Conservation (phyloP, 1,140 invertebrate genomes). For the Drosophila lini region DNA sequence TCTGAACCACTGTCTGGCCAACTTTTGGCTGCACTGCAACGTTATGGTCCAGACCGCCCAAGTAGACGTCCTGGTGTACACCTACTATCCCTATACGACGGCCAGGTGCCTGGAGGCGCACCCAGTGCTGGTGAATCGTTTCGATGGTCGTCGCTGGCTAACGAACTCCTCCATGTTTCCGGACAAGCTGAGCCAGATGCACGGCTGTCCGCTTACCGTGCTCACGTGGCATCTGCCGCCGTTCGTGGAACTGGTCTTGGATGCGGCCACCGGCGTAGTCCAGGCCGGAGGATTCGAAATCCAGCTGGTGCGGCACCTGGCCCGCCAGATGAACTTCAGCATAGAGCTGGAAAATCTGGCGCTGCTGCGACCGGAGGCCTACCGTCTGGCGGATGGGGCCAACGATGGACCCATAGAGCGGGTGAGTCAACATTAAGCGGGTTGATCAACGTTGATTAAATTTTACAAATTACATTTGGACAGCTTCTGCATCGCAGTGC, state of each 20-base stretch:
- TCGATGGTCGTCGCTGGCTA: constrained; percentile 50
- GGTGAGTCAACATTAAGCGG: constrained; percentile 13
- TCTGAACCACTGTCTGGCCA: constrained; percentile 58
- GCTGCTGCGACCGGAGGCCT: constrained; percentile 19
- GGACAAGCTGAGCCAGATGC: constrained; percentile 61
- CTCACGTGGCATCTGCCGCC: constrained; percentile 69
- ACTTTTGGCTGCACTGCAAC: constrained; percentile 75
- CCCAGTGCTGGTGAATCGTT: constrained; percentile 59
- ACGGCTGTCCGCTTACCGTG: constrained; percentile 54
- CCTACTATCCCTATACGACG: constrained; percentile 61
- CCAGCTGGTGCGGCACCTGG: constrained; percentile 52
- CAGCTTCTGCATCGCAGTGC: constrained; percentile 33
- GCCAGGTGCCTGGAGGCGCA: constrained; percentile 39
- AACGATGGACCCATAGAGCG: constrained; percentile 47
- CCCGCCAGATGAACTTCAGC: constrained; percentile 54
- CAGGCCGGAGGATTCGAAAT: constrained; percentile 61
- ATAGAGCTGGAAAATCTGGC: constrained; percentile 34
- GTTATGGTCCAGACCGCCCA: constrained; percentile 70
- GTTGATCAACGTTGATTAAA: no score
- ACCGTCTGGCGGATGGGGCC: constrained; percentile 40
- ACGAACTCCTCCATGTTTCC: constrained; percentile 56
- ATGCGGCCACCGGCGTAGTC: not conserved
- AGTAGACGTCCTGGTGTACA: constrained; percentile 69
- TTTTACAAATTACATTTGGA: no score
- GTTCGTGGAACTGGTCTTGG: constrained; percentile 42